Evolutionary conservation across 2,797 vertebrate genomes (phyloP).

Genomic region (Hapalemur alaotrensis): DNA sequence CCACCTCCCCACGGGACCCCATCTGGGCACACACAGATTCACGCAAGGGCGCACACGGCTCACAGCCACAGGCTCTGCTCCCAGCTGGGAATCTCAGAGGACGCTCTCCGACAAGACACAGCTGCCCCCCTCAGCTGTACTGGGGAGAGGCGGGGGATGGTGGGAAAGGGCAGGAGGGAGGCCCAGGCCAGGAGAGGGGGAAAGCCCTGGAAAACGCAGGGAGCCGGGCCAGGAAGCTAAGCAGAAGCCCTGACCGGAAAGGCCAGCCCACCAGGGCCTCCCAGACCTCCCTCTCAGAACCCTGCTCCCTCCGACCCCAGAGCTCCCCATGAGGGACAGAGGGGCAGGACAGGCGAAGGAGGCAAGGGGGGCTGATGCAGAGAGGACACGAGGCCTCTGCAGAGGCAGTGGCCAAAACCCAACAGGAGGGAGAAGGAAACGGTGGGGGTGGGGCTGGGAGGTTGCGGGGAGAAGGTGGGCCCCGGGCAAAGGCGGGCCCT

Average conservation of each 20-base stretch:
- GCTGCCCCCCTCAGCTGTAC: neutral
- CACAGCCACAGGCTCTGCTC: neutral
- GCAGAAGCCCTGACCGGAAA: neutral
- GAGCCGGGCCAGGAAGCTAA: neutral
- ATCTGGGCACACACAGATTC: neutral
- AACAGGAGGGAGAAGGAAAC: neutral
- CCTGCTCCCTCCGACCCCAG: neutral
- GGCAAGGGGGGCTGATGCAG: too few species aligned
- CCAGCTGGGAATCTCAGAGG: neutral
- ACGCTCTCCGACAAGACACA: neutral
- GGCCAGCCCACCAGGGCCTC: neutral
- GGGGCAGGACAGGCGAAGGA: neutral
- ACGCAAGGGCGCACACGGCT: neutral
- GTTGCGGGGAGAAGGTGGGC: neutral
- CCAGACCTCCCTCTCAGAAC: neutral
- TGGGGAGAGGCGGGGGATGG: accelerated
- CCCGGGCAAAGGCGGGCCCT: neutral
- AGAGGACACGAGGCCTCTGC: neutral
- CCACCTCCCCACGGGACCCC: neutral
- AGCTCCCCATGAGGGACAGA: neutral
- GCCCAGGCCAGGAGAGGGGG: neutral
- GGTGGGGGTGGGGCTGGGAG: neutral
- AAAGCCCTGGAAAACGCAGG: neutral
- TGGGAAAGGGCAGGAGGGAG: neutral
- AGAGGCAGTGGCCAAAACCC: neutral